These are phyloP conservation scores for Ruditapes philippinarum DNA, from an alignment of 1,140 invertebrate genomes.

Conservation along the genomic window DNA sequence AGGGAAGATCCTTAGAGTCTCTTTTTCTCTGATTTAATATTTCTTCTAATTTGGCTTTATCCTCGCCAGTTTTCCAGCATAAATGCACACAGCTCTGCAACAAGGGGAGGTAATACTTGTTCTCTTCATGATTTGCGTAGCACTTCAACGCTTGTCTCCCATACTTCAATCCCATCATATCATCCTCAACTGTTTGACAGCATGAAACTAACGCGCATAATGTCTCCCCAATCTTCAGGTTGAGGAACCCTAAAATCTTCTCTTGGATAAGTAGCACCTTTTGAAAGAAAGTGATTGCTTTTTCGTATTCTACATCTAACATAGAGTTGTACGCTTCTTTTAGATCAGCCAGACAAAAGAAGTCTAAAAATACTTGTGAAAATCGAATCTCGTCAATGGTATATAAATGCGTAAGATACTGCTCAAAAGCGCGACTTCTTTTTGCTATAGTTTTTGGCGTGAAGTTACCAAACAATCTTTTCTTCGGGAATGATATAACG, in stretches of 20 bases:
- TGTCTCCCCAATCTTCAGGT: constrained; percentile 90
- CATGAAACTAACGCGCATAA: constrained; percentile 91
- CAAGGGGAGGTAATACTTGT: constrained; percentile 91
- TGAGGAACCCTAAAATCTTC: constrained; percentile 91
- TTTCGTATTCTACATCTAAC: constrained; percentile 89
- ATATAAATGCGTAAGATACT: constrained; percentile 89
- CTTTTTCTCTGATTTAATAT: constrained; percentile 88
- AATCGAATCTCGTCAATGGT: constrained; percentile 89
- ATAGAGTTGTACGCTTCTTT: constrained; percentile 89
- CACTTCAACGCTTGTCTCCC: constrained; percentile 90
- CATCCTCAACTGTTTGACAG: constrained; percentile 87
- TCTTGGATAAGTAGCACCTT: constrained; percentile 91
- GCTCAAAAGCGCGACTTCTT: constrained; percentile 91
- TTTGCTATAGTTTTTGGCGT: constrained; percentile 90
- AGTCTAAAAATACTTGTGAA: constrained; percentile 89
- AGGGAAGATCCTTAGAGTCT: not conserved
- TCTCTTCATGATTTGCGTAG: constrained; percentile 88
- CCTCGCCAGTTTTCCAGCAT: constrained; percentile 89
- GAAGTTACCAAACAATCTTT: constrained; percentile 92
- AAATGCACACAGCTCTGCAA: constrained; percentile 90
- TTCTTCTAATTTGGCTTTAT: constrained; percentile 81
- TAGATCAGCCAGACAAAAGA: constrained; percentile 91
- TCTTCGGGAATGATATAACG: constrained; percentile 91
- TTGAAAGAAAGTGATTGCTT: constrained; percentile 90
- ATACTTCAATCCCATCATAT: constrained; percentile 90